Evolutionary conservation across 2,113 vertebrate genomes (phyloP).

Genomic region (Tamias sibiricus): DNA sequence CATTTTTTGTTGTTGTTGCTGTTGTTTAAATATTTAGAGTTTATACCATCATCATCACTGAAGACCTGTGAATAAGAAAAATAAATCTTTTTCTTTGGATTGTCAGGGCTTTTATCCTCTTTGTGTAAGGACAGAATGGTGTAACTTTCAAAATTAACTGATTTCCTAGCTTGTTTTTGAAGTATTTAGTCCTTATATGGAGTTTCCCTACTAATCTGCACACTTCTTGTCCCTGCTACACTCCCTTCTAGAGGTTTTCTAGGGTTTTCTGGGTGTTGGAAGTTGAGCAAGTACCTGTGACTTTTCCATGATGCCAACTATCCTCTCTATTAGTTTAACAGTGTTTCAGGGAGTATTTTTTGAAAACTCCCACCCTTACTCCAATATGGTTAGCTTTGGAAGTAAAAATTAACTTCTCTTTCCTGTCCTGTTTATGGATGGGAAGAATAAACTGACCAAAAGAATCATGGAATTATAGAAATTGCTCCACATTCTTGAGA

Average conservation of each 20-base stretch:
- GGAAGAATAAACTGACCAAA: not conserved
- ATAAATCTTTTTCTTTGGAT: not conserved
- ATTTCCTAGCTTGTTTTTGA: slow-evolving; percentile 28
- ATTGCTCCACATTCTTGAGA: not conserved
- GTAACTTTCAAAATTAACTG: not conserved
- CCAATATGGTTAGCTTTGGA: not conserved
- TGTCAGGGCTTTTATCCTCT: not conserved
- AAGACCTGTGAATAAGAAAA: not conserved
- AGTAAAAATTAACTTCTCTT: not conserved
- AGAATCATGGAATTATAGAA: not conserved
- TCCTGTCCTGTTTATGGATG: not conserved
- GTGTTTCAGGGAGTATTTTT: not conserved
- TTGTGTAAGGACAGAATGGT: not conserved
- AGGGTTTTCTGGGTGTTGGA: not conserved
- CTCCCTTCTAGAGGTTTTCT: not conserved
- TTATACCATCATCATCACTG: not conserved
- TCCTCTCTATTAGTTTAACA: not conserved
- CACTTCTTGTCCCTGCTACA: not conserved
- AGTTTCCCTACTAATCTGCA: not conserved
- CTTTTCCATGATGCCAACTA: not conserved
- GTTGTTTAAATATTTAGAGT: not conserved
- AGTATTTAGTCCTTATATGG: not conserved
- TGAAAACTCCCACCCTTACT: not conserved
- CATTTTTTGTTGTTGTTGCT: not conserved
- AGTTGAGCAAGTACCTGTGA: not conserved